Evolutionary conservation across 2,888 invertebrate genomes (phyloP), one percentile per base, ranked within the genome.

Genomic region (Apodemia duryi): DNA sequence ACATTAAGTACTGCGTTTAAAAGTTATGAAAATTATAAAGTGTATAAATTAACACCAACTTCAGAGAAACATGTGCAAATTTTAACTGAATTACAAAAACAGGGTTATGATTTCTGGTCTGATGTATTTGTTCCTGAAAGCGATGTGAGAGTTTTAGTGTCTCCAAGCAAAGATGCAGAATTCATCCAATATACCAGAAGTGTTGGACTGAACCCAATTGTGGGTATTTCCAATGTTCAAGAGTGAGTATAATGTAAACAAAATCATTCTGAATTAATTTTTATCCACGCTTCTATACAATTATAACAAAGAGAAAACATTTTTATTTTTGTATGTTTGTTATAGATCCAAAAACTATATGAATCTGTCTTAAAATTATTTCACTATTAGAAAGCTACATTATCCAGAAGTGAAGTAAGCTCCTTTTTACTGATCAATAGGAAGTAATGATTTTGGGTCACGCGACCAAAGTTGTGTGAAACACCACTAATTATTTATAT

Each of bases 21-120:
- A 64, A 79, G 86, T 63, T 94, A 91, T 73, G 87, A 93, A 67
- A 90, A 93, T 67, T 94, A 93, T 74, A 92, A 92, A 73, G 92
- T 94, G 11, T 94, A 92, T 70, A 84, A 92, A 69, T 80, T 93
- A 7, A 78, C 80, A 1, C 93, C 94, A 5, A 76, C 74, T 38
- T 84, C 81, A 6, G 76, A 80, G 1, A 77, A 77, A 0, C 92
- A 94, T 66, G 75, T 94, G 61, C 78, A 85, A 46, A 80, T 85
- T 35, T 76, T 94, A 13, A 84, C 81, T 66, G 75, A 86, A 10
- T 73, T 93, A 67, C 85, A 83, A 85, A 86, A 73, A 77, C 76
- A 69, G 71, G 76, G 76, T 71, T 67, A 72, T 75, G 77, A 79
- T 83, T 85, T 80, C 75, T 78, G 84, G 86, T 81, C 74, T 72